phyloP scores from a whole-genome alignment of 2,888 invertebrate genomes.

The Hedya salicella region DNA sequence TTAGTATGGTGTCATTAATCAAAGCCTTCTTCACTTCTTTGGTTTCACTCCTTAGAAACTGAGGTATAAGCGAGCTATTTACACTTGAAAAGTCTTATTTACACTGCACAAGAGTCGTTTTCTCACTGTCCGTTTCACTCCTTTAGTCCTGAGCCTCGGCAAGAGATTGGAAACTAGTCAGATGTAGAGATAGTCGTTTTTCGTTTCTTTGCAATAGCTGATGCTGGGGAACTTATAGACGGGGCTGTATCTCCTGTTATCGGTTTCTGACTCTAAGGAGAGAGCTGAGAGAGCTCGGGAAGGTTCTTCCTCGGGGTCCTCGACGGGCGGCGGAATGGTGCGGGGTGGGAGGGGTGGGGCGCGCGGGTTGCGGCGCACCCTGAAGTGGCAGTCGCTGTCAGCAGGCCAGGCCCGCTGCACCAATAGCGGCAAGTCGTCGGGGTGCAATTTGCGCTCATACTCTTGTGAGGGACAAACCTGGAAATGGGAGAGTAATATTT shows the following conservation, averaged over 20 bases:
- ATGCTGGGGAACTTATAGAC: slow-evolving; percentile 82
- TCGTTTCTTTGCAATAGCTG: slow-evolving; percentile 75
- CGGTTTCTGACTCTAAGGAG: slow-evolving; percentile 74
- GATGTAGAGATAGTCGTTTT: slow-evolving; percentile 80
- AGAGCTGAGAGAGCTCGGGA: slow-evolving; percentile 75
- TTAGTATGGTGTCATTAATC: slow-evolving; percentile 50
- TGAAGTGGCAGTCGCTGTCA: slow-evolving; percentile 90
- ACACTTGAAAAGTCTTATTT: slow-evolving; percentile 68
- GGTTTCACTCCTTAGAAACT: slow-evolving; percentile 66
- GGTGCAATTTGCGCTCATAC: slow-evolving; percentile 94
- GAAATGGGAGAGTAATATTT: slow-evolving; percentile 45
- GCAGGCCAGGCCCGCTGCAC: slow-evolving; percentile 91
- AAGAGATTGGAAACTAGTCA: slow-evolving; percentile 58
- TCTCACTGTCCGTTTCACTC: slow-evolving; percentile 54
- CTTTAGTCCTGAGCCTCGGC: slow-evolving; percentile 49
- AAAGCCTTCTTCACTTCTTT: slow-evolving; percentile 69
- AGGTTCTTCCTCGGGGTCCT: slow-evolving; percentile 67
- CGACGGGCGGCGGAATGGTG: slow-evolving; percentile 68
- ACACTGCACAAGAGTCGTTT: slow-evolving; percentile 69
- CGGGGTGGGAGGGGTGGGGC: slow-evolving; percentile 90
- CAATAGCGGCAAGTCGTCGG: slow-evolving; percentile 92
- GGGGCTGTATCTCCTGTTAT: slow-evolving; percentile 76
- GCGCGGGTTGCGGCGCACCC: slow-evolving; percentile 92
- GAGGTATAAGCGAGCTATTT: slow-evolving; percentile 62
- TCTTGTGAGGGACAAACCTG: slow-evolving; percentile 91